A percentile compares a stretch with the other conserved stretches of the same genome.
These are phyloP conservation scores for Dicranocentrus wangi DNA, from an alignment of 2,888 invertebrate species.

Conservation along the genomic window DNA sequence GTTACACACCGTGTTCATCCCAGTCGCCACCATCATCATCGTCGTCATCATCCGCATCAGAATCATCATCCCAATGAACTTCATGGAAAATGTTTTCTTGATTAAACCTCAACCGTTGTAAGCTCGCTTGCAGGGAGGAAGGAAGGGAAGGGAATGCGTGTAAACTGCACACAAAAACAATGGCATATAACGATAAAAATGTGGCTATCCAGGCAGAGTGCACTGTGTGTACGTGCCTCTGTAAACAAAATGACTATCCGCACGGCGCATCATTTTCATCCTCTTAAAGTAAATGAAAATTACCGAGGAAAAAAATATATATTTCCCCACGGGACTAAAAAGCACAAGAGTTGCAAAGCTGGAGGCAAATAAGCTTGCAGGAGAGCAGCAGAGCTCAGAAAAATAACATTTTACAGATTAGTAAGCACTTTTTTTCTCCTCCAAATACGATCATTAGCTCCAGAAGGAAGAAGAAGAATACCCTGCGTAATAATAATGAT, in stretches of 20 bases:
- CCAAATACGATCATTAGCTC: conserved; percentile 6
- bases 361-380: no score
- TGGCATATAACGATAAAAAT: no score
- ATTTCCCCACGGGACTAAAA: not conserved
- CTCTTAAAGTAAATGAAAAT: conserved; percentile 45
- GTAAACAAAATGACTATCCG: conserved; percentile 22
- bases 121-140: no score
- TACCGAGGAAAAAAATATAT: conserved; percentile 6
- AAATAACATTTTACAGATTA: no score
- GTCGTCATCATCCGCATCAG: conserved; percentile 15
- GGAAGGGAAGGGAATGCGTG: no score
- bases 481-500: conserved; percentile 5
- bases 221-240: conserved; percentile 22
- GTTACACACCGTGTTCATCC: not conserved
- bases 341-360: not conserved
- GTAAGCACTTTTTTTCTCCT: not conserved
- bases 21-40: conserved; percentile 5
- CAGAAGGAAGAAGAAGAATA: not conserved
- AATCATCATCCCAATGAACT: no score
- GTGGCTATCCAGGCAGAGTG: no score
- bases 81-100: no score
- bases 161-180: no score
- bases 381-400: not conserved
- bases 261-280: not conserved
- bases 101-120: conserved; percentile 8